Base-by-base conservation (phyloP, 2,888 invertebrate genomes). In the Epinotia demarniana region DNA sequence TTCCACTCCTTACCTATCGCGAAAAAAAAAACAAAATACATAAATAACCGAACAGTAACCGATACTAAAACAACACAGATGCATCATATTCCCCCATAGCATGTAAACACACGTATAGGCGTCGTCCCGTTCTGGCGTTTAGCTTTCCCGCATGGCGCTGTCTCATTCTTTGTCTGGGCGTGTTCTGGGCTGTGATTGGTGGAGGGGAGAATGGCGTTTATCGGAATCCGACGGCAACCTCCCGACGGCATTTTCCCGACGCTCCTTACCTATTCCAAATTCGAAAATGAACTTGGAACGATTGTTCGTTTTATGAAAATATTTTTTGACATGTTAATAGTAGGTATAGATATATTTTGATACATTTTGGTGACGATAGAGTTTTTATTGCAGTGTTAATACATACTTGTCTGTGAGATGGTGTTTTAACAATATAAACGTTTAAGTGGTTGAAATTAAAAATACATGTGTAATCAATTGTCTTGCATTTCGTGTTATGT, bases 171-270 rank as follows among this genome's bases (percentile, higher is more conserved):
- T 77, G 84, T 84, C 85, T 62, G 90, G 93, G 93, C 93, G 93
- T 89, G 90, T 89, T 89, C 90, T 88, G 84, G 78, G 73, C 77
- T 80, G 83, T 87, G 88, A 91, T 93, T 93, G 93, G 93, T 89
- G 82, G 89, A 92, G 89, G 90, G 92, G 91, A 88, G 87, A 88
- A 87, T 86, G 88, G 86, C 86, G 86, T 84, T 82, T 80, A 80
- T 61, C 83, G 83, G 80, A 85, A 78, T 81, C 88, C 88, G 88
- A 79, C 89, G 88, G 88, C 86, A 85, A 81, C 82, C 81, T 83
- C 82, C 93, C 93, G 93, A 84, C 93, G 93, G 93, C 92, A 88
- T 89, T 93, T 93, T 92, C 90, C 93, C 93, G 93, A 87, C 93
- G 93, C 89, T 80, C 78, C 84, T 85, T 83, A 85, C 84, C 85